phyloP scores from a whole-genome alignment of 2,113 vertebrate species.

The Mugil cephalus region DNA sequence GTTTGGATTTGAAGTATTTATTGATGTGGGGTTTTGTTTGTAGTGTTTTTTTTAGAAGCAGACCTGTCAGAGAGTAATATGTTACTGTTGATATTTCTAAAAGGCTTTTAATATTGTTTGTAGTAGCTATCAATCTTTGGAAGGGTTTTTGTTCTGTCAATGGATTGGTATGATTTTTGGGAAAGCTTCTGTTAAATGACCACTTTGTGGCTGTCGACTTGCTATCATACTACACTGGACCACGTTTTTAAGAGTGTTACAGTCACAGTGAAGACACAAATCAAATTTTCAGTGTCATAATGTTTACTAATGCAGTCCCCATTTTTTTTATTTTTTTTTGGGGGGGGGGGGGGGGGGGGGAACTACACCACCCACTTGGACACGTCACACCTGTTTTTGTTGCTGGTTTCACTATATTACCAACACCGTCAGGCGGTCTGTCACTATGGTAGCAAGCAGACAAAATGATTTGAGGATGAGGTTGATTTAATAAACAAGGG shows the following conservation, averaged over 20 bases:
- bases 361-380: too few relatives aligned
- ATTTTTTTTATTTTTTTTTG: too few relatives aligned
- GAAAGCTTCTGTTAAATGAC: conserved; percentile 9
- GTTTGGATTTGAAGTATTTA: conserved; percentile 56
- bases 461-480: too few relatives aligned
- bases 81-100: conserved; percentile 51
- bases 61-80: conserved; percentile 46
- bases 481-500: too few relatives aligned
- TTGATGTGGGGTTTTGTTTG: conserved; percentile 41
- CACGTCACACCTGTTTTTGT: too few relatives aligned
- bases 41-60: conserved; percentile 38
- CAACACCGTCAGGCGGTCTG: too few relatives aligned
- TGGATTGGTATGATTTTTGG: conserved; percentile 17
- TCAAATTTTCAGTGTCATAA: neutral
- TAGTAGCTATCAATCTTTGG: conserved; percentile 4
- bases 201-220: conserved; percentile 6
- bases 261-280: neutral
- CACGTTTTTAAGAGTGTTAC: conserved; percentile 15
- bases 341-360: too few relatives aligned
- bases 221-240: conserved; percentile 8
- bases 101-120: conserved; percentile 17
- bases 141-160: neutral
- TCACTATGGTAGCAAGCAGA: too few relatives aligned
- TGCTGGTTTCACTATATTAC: too few relatives aligned
- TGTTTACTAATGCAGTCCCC: neutral